These are phyloP conservation scores for Embidobia sp. DNA, from an alignment of 2,888 invertebrate genomes.

Conservation along the genomic window DNA sequence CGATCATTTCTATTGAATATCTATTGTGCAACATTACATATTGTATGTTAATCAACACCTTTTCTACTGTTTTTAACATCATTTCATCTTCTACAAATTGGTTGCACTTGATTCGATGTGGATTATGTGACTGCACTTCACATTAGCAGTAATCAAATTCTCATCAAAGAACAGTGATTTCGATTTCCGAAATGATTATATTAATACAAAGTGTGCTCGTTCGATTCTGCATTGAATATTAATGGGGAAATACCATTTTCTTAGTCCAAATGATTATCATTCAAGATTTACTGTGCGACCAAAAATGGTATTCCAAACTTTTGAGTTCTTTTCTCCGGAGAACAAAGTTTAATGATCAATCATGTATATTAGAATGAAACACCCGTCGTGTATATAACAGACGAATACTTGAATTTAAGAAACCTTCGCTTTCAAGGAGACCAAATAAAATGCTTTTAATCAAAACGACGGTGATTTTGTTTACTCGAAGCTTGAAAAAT, in stretches of 20 bases:
- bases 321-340: neutral
- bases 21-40: constrained; percentile 40
- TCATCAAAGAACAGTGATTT: neutral
- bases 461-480: constrained; percentile 10
- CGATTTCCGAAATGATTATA: neutral
- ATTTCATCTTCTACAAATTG: constrained; percentile 21
- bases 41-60: constrained; percentile 41
- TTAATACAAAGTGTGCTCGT: neutral
- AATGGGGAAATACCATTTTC: neutral
- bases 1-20: constrained; percentile 40
- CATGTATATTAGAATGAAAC: constrained; percentile 8
- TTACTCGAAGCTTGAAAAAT: no score
- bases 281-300: neutral
- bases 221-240: neutral
- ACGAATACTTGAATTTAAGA: constrained; percentile 9
- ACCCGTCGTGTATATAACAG: constrained; percentile 12
- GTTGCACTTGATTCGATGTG: constrained; percentile 2
- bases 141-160: neutral
- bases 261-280: neutral
- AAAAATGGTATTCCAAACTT: constrained; percentile 4
- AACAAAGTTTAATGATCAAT: constrained; percentile 17
- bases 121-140: neutral
- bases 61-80: constrained; percentile 3
- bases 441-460: constrained; percentile 14
- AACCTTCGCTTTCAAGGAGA: constrained; percentile 19